Conservation (phyloP, 1,140 invertebrate species). For the Zaprionus taronus region DNA sequence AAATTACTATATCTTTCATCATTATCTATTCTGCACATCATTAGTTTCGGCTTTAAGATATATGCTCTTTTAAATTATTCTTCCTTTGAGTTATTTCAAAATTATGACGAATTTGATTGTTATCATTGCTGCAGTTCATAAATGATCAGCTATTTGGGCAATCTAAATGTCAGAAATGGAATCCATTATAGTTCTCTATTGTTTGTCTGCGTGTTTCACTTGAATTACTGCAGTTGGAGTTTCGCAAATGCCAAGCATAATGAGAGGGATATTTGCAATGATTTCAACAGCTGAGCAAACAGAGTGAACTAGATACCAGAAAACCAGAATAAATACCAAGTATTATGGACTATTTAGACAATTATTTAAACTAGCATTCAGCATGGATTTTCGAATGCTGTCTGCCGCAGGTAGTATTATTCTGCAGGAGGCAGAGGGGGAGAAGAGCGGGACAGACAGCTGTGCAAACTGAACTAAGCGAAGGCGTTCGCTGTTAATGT, state of each 20-base stretch:
- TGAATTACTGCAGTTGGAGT: slow-evolving; percentile 6
- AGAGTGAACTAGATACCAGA: slow-evolving; percentile 7
- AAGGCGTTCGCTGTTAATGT: slow-evolving; percentile 71
- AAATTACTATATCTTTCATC: not conserved
- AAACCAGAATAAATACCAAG: not conserved
- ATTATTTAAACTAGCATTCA: slow-evolving; percentile 20
- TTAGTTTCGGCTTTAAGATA: not conserved
- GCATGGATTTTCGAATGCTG: not conserved
- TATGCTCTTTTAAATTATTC: no score
- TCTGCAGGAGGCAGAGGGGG: not conserved
- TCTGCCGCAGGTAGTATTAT: not conserved
- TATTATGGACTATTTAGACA: slow-evolving; percentile 7
- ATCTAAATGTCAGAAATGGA: not conserved
- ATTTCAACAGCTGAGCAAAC: slow-evolving; percentile 24
- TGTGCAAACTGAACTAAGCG: slow-evolving; percentile 28
- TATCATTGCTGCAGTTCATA: not conserved
- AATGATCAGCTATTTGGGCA: not conserved
- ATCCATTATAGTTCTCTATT: not conserved
- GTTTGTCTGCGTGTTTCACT: slow-evolving; percentile 21
- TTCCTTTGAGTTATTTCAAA: not conserved
- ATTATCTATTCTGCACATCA: not conserved
- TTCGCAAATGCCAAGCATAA: not conserved
- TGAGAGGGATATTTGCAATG: slow-evolving; percentile 18
- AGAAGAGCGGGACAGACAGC: not conserved
- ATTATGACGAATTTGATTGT: not conserved